Percentiles rank a stretch among this genome's conserved stretches.
Evolutionary conservation across 2,113 vertebrate species (phyloP).

Genomic region (Acrocephalus kingi): DNA sequence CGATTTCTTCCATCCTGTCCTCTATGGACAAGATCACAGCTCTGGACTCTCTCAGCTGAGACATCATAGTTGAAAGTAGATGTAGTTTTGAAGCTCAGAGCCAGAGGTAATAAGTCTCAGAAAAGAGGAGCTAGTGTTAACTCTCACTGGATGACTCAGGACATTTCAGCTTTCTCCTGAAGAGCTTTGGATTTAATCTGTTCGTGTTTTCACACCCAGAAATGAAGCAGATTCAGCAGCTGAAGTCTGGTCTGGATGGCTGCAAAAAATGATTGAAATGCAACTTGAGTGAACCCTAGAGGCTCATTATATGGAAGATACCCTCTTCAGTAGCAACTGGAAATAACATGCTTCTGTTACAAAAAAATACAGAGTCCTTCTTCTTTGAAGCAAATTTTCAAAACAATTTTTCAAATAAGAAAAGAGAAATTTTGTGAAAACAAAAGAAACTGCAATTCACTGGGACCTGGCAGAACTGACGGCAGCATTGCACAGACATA

Average conservation of each 20-base stretch:
- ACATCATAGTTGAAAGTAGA: background rate
- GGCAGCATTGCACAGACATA: background rate
- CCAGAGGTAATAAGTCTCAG: background rate
- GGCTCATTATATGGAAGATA: background rate
- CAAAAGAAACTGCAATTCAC: background rate
- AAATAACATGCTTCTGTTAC: background rate
- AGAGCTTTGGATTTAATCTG: background rate
- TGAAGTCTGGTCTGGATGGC: background rate
- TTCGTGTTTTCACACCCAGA: background rate
- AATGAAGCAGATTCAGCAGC: conserved; percentile 3
- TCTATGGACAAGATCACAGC: background rate
- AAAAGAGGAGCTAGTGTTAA: background rate
- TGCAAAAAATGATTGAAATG: conserved; percentile 31
- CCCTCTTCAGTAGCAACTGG: background rate
- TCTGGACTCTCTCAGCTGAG: background rate
- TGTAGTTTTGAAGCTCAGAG: conserved; percentile 4
- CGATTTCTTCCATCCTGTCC: background rate
- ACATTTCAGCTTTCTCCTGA: conserved; percentile 12
- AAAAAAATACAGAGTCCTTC: background rate
- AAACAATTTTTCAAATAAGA: background rate
- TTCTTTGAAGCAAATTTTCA: background rate
- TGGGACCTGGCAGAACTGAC: background rate
- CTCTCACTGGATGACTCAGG: background rate
- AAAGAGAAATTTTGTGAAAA: background rate
- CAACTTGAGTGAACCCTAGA: conserved; percentile 55